phyloP scores from a whole-genome alignment of 2,888 invertebrate genomes.

The Andrena camellia region DNA sequence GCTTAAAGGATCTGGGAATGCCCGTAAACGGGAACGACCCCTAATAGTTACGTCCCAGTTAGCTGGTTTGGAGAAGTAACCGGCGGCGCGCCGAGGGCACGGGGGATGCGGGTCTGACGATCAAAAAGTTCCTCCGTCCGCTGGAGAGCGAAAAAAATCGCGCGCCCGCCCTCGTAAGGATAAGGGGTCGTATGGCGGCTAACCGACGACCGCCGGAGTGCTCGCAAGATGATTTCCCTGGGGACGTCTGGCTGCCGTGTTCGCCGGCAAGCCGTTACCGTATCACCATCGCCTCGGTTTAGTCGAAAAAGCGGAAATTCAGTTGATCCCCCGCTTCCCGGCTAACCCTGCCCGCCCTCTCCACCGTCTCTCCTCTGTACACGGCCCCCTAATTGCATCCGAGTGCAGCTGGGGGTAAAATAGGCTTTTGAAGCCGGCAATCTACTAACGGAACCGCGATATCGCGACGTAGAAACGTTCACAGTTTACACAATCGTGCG shows the following conservation, averaged over 20 bases:
- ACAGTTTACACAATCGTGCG: background rate
- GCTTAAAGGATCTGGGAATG: background rate
- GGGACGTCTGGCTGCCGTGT: conserved; percentile 40
- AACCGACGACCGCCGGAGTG: conserved; percentile 29
- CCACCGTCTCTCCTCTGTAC: background rate
- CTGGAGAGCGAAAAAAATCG: conserved; percentile 45
- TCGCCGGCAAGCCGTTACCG: conserved; percentile 57
- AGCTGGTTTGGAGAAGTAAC: conserved; percentile 33
- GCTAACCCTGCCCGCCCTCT: background rate
- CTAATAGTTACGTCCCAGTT: background rate
- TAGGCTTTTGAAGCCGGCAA: too few relatives aligned
- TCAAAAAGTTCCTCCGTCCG: conserved; percentile 18
- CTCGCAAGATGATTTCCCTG: conserved; percentile 68
- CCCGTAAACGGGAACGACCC: conserved; percentile 3
- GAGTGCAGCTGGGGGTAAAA: background rate
- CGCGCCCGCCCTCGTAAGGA: conserved; percentile 20
- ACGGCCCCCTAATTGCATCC: background rate
- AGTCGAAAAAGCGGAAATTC: conserved; percentile 53
- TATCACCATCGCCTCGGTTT: conserved; percentile 51
- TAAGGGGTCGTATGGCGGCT: conserved; percentile 47
- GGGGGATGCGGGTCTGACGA: conserved; percentile 17
- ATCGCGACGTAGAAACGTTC: background rate
- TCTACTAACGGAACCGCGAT: background rate
- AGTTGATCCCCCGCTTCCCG: conserved; percentile 20
- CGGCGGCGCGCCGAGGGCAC: conserved; percentile 23